phyloP scores from a whole-genome alignment of 2,113 vertebrate genomes.

The Rissa tridactyla region DNA sequence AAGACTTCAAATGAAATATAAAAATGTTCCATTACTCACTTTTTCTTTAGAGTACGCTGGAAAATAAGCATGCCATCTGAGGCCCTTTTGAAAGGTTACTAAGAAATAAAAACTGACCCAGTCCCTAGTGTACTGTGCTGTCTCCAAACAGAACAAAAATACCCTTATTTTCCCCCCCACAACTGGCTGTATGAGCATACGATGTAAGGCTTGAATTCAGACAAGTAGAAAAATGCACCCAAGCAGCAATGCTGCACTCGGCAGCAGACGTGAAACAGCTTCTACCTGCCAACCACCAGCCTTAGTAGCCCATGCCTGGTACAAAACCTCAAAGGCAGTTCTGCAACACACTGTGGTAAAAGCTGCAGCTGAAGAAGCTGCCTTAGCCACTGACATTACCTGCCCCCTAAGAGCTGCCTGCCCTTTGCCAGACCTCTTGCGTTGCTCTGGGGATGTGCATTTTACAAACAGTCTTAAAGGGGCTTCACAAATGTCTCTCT shows the following conservation, averaged over 20 bases:
- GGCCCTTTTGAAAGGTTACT: slow-evolving; percentile 22
- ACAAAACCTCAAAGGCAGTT: not conserved
- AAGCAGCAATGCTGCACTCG: not conserved
- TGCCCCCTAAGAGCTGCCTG: not conserved
- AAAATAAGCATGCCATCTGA: slow-evolving; percentile 23
- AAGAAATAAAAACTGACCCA: slow-evolving; percentile 48
- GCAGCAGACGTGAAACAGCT: not conserved
- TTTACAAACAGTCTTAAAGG: not conserved
- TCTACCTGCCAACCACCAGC: not conserved
- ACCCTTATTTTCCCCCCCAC: not conserved
- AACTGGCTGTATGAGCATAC: not conserved
- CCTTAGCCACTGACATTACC: not conserved
- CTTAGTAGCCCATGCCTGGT: fast-evolving
- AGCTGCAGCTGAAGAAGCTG: not conserved
- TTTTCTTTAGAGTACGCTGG: slow-evolving; percentile 31
- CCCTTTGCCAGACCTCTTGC: not conserved
- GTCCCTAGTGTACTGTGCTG: slow-evolving; percentile 19
- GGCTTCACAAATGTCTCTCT: not conserved
- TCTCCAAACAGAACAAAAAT: slow-evolving; percentile 48
- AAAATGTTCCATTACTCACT: slow-evolving; percentile 49
- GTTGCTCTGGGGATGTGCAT: not conserved
- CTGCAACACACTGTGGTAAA: fast-evolving
- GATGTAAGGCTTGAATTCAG: not conserved
- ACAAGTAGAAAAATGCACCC: not conserved
- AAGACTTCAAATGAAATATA: not conserved